Conservation (phyloP, 2,797 vertebrate species). For the Periparus ater region DNA sequence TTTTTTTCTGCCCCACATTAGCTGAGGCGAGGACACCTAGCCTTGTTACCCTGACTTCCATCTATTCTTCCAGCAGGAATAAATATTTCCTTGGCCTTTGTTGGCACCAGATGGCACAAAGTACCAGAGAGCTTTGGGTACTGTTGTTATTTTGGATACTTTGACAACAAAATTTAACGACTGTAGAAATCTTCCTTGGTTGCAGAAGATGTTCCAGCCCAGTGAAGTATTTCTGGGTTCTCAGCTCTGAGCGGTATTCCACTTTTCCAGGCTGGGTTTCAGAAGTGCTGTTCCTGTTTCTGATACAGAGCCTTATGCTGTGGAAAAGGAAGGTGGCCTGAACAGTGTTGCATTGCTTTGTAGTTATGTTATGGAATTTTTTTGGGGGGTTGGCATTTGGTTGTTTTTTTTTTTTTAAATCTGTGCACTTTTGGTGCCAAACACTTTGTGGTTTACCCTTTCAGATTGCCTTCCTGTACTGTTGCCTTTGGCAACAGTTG, state of each 20-base stretch:
- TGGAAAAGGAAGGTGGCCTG: not conserved
- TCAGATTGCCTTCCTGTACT: not conserved
- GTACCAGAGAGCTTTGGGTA: not conserved
- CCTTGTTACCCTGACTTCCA: not conserved
- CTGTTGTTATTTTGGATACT: slow-evolving; percentile 15
- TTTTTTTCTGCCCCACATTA: not conserved
- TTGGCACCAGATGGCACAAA: slow-evolving; percentile 1
- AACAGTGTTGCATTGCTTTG: not conserved
- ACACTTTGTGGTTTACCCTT: not conserved
- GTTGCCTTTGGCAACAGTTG: not conserved
- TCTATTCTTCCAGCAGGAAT: not conserved
- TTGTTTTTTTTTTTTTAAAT: not conserved
- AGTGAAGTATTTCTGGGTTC: not conserved
- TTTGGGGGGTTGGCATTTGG: not conserved
- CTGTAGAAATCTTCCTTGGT: not conserved
- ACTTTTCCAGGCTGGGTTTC: not conserved
- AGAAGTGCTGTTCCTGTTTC: not conserved
- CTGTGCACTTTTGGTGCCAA: not conserved
- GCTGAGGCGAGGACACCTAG: not conserved
- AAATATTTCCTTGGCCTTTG: not conserved
- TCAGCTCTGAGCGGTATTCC: not conserved
- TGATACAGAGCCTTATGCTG: not conserved
- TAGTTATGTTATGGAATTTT: not conserved
- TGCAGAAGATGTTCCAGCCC: not conserved
- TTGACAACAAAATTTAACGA: not conserved